phyloP scores from a whole-genome alignment of 2,113 vertebrate species.

The Cryptotis parvus region DNA sequence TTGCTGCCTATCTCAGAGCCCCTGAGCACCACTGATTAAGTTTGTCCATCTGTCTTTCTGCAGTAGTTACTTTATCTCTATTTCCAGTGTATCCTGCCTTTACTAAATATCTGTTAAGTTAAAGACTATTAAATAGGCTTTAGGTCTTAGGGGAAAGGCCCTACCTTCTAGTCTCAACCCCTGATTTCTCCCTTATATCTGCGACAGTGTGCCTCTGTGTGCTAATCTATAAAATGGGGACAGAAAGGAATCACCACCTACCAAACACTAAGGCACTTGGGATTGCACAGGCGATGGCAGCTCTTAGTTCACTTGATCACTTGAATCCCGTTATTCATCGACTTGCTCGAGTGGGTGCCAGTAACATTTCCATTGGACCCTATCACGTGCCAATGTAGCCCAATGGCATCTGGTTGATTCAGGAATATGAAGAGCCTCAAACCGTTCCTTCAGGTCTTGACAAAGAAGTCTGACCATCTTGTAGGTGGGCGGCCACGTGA shows the following conservation, averaged over 20 bases:
- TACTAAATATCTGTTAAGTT: conserved; percentile 58
- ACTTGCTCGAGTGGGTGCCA: too few relatives aligned
- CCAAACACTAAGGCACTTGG: background rate
- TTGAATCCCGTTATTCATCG: too few relatives aligned
- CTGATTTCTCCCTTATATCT: background rate
- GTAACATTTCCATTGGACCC: too few relatives aligned
- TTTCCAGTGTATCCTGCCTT: conserved; percentile 44
- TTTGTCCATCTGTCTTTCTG: background rate
- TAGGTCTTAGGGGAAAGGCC: background rate
- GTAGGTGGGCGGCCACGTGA: too few relatives aligned
- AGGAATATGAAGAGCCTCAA: too few relatives aligned
- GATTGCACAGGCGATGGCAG: background rate
- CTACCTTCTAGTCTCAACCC: background rate
- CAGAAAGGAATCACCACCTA: background rate
- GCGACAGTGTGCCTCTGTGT: background rate
- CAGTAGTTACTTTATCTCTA: conserved; percentile 47
- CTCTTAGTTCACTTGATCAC: too few relatives aligned
- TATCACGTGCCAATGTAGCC: too few relatives aligned
- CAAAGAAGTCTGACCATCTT: too few relatives aligned
- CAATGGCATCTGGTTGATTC: too few relatives aligned
- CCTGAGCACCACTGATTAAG: background rate
- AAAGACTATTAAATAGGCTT: conserved; percentile 26
- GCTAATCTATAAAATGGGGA: background rate
- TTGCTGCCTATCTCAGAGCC: background rate
- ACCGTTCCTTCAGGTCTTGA: too few relatives aligned